Evolutionary conservation across 2,113 vertebrate species (phyloP).

Genomic region (Upupa epops): DNA sequence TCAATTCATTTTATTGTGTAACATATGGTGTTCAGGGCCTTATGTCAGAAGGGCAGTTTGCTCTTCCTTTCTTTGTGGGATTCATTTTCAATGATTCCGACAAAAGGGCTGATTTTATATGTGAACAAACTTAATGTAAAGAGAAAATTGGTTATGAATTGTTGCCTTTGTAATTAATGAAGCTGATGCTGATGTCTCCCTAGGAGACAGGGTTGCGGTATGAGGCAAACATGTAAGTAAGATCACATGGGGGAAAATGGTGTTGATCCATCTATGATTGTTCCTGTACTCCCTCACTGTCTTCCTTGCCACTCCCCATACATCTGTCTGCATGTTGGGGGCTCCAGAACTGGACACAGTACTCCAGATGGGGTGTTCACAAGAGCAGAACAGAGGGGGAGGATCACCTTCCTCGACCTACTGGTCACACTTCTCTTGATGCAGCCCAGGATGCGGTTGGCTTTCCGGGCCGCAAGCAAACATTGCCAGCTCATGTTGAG

Average conservation of each 20-base stretch:
- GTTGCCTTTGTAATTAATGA: slow-evolving; percentile 80
- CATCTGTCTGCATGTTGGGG: no score
- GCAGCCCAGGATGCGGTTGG: no score
- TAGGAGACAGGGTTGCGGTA: slow-evolving; percentile 49
- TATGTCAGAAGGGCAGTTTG: slow-evolving; percentile 70
- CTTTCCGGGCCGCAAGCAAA: no score
- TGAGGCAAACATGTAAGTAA: slow-evolving; percentile 39
- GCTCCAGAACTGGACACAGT: no score
- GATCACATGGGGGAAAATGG: not conserved
- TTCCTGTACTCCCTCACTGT: not conserved
- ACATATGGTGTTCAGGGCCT: slow-evolving; percentile 69
- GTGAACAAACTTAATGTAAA: slow-evolving; percentile 74
- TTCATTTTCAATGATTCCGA: slow-evolving; percentile 81
- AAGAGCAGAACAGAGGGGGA: no score
- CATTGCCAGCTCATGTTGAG: no score
- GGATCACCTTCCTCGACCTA: no score
- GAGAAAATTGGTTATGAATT: slow-evolving; percentile 83
- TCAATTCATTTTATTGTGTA: slow-evolving; percentile 76
- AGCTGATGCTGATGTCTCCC: slow-evolving; percentile 73
- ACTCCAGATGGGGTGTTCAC: no score
- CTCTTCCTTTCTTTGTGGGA: slow-evolving; percentile 78
- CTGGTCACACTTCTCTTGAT: no score
- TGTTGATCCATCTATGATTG: slow-evolving; percentile 12
- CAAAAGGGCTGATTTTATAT: slow-evolving; percentile 74
- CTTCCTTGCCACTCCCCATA: slow-evolving; percentile 10